Base-by-base conservation (phyloP, 2,888 invertebrate genomes). In the Julus scanicus region DNA sequence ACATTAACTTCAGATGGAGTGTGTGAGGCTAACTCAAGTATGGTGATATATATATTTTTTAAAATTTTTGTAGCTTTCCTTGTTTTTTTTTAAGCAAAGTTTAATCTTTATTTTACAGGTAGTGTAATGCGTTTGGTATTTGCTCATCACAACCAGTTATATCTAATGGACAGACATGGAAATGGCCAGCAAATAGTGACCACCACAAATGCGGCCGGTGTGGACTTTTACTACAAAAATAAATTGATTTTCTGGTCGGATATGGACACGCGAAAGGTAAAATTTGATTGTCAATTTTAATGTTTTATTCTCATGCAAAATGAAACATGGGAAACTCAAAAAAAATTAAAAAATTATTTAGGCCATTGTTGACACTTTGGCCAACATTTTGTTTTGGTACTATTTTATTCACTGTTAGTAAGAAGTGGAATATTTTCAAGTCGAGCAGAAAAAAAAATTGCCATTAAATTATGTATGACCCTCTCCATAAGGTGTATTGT, bases 201-300 rank as follows among this genome's bases (percentile, higher is more conserved):
- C 39, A 95, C 97, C 2, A 96, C 97, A 0, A 94, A 95, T 0
- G 97, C 97, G 0, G 96, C 96, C 87, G 97, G 97, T 0, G 93
- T 98, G 17, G 97, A 98, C 92, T 98, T 94, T 92, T 96, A 97
- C 91, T 96, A 95, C 92, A 93, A 94, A 49, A 94, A 94, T 90
- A 96, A 96, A 91, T 92, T 96, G 88, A 93, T 98, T 1, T 97
- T 96, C 92, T 98, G 97, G 97, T 97, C 97, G 11, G 98, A 98
- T 92, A 94, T 95, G 1, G 97, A 90, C 39, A 90, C 91, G 11
- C 89, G 90, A 85, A 91, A 91, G 88, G 91, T 91, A 89, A 44
- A 44, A 0, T 44, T 8, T 8, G 44, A 44, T 44, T 44, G 44
- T 44, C 44, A 29, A 29, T 29, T 29, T 29, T 29, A 29, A 29